phyloP scores from a whole-genome alignment of 2,888 invertebrate genomes.

The Brachylomia viminalis region DNA sequence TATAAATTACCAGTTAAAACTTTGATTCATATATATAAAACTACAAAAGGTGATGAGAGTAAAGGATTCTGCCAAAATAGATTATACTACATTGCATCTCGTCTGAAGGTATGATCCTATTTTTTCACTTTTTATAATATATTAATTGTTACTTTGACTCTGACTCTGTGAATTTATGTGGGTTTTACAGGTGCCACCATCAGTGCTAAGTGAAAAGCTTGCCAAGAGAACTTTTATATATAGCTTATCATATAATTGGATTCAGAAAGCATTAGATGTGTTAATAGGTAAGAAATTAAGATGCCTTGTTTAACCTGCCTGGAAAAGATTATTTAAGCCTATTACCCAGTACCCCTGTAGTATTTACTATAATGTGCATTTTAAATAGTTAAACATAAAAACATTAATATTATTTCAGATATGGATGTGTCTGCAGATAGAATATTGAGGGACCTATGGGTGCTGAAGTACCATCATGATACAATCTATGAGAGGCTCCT shows the following conservation, averaged over 20 bases:
- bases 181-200: conserved; percentile 82
- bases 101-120: conserved; percentile 78
- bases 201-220: conserved; percentile 84
- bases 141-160: too few species aligned
- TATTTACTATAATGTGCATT: neutral
- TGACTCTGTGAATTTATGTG: neutral
- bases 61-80: conserved; percentile 87
- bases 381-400: neutral
- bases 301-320: neutral
- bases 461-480: conserved; percentile 90
- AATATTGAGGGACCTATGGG: conserved; percentile 92
- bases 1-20: conserved; percentile 82
- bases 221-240: conserved; percentile 90
- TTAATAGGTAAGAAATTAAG: conserved; percentile 83
- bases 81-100: conserved; percentile 90
- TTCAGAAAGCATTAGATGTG: conserved; percentile 87
- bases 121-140: neutral
- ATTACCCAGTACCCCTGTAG: too few species aligned
- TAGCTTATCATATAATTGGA: conserved; percentile 89
- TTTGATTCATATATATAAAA: conserved; percentile 78
- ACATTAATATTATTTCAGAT: conserved; percentile 73
- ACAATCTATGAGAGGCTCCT: conserved; percentile 89
- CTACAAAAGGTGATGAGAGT: conserved; percentile 81
- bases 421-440: conserved; percentile 89
- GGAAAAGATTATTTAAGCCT: neutral